A percentile compares a stretch with the other conserved stretches of the same genome.
Evolutionary conservation across 2,888 invertebrate genomes (phyloP).

Genomic region (Anodontia alba): DNA sequence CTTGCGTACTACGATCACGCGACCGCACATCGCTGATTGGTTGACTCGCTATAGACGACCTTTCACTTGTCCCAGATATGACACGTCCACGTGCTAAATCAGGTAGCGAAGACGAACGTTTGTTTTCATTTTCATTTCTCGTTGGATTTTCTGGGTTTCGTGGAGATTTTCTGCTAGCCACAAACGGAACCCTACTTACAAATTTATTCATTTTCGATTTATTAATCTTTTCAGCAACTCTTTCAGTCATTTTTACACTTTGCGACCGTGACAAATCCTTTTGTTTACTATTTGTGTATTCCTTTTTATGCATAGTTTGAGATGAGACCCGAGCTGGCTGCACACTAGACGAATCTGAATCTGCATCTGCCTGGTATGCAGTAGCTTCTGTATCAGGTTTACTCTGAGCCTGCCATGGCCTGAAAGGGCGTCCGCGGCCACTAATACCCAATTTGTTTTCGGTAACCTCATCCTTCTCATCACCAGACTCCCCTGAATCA

Average conservation of each 20-base stretch:
- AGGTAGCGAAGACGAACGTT: not conserved
- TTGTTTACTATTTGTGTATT: not conserved
- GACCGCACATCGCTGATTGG: not conserved
- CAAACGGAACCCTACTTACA: not conserved
- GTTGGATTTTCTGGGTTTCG: not conserved
- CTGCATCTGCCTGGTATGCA: not conserved
- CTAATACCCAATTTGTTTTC: not conserved
- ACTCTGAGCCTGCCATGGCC: not conserved
- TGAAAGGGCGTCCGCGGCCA: not conserved
- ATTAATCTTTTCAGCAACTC: not conserved
- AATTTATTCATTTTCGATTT: not conserved
- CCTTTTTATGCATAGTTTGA: not conserved
- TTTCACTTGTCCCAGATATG: not conserved
- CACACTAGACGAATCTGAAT: not conserved
- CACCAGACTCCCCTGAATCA: not conserved
- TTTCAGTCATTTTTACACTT: constrained; percentile 1
- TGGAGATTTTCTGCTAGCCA: not conserved
- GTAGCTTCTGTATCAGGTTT: not conserved
- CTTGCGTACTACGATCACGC: not conserved
- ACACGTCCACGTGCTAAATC: not conserved
- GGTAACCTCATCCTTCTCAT: not conserved
- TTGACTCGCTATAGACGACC: not conserved
- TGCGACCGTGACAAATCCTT: not conserved
- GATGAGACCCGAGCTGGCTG: too few species aligned
- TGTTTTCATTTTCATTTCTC: not conserved